Conservation (phyloP, 2,888 invertebrate species). For the Kryphioiulus occultus region DNA sequence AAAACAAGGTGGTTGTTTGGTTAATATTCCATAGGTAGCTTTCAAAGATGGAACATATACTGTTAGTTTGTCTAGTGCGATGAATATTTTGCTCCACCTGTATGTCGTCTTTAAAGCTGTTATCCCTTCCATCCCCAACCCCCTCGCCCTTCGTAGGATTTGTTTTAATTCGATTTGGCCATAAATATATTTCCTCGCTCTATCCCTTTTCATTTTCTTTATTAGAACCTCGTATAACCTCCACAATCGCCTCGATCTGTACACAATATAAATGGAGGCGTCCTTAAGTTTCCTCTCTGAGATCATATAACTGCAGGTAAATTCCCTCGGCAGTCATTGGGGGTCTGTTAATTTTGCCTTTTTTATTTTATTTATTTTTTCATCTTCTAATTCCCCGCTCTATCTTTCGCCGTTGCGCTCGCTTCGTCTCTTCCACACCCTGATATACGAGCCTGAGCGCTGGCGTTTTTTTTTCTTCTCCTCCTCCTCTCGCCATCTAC, state of each 20-base stretch:
- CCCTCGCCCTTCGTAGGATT: not conserved
- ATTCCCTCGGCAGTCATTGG: constrained; percentile 47
- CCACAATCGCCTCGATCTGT: constrained; percentile 41
- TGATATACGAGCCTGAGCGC: constrained; percentile 40
- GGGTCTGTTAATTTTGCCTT: constrained; percentile 52
- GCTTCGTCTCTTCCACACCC: constrained; percentile 50
- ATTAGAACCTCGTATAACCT: constrained; percentile 18
- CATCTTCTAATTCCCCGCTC: constrained; percentile 42
- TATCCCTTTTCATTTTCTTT: constrained; percentile 32
- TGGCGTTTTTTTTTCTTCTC: not conserved
- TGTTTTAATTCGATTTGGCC: constrained; percentile 15
- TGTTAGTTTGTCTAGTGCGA: no score
- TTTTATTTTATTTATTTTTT: constrained; percentile 52
- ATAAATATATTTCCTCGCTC: constrained; percentile 16
- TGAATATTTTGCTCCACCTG: no score
- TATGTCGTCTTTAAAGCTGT: not conserved
- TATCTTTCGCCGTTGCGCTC: not conserved
- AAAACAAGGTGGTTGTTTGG: no score
- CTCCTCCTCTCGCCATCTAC: constrained; percentile 41
- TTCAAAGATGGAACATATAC: no score
- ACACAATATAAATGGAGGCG: constrained; percentile 17
- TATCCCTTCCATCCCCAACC: not conserved
- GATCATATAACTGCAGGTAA: constrained; percentile 50
- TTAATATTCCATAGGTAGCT: no score
- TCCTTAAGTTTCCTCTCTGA: constrained; percentile 17